phyloP scores from a whole-genome alignment of 1,140 invertebrate genomes.

The Neuroterus valhalla region DNA sequence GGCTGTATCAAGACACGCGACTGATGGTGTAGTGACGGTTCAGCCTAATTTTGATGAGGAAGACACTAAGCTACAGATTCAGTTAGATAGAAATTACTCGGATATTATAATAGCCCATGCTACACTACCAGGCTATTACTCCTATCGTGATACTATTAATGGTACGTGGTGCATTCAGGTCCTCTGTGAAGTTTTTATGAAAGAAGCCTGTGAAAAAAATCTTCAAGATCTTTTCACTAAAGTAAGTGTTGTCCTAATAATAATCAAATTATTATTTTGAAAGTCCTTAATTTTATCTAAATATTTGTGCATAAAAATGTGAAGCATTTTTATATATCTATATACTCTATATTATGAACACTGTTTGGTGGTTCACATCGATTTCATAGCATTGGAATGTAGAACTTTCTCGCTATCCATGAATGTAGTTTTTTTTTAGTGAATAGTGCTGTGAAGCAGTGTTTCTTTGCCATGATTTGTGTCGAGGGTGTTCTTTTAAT shows the following conservation, averaged over 20 bases:
- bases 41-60: background rate
- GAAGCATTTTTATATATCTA: too few relatives aligned
- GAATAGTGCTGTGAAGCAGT: too few relatives aligned
- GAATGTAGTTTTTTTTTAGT: too few relatives aligned
- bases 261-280: slow-evolving; percentile 25
- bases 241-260: slow-evolving; percentile 64
- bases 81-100: slow-evolving; percentile 71
- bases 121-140: slow-evolving; percentile 79
- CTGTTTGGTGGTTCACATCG: too few relatives aligned
- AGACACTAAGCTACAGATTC: slow-evolving; percentile 34
- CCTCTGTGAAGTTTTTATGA: slow-evolving; percentile 84
- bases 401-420: too few relatives aligned
- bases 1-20: slow-evolving; percentile 40
- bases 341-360: too few relatives aligned
- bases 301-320: too few relatives aligned
- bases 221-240: slow-evolving; percentile 81
- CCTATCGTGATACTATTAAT: slow-evolving; percentile 78
- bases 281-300: background rate
- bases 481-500: too few relatives aligned
- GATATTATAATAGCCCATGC: slow-evolving; percentile 83
- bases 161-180: slow-evolving; percentile 88
- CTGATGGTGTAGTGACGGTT: slow-evolving; percentile 36
- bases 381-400: too few relatives aligned
- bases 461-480: too few relatives aligned
- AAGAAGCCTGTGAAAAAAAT: slow-evolving; percentile 79